Evolutionary conservation across 2,888 invertebrate species (phyloP), one percentile per base, ranked within the genome.

Genomic region (Drosophila sordidapex): DNA sequence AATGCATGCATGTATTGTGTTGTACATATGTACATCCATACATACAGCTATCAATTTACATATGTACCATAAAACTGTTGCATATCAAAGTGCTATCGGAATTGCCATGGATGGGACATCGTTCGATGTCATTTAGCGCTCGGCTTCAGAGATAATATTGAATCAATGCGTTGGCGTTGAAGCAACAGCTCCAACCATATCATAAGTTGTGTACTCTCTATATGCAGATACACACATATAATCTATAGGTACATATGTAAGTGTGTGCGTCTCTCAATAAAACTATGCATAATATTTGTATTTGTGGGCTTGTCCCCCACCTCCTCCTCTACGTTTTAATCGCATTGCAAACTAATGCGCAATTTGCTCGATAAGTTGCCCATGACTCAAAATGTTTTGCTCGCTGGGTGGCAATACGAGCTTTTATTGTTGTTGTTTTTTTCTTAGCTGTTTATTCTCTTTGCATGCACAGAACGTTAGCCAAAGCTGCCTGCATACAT

Each of bases 281-380:
- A 63, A 38, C 40, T n/a, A 60, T 68, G 60, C 73, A 63, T 63
- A 68, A 62, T 68, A 71, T 49, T 29, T 65, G 56, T 53, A 27
- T 48, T 53, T 64, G 67, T 68, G 68, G 60, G 70, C 82, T 59
- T 68, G 72, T 58, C 54, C 36, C 49, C 51, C 59, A 65, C 59
- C 72, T 8, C 6, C 13, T 53, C 56, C 67, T 66, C 7, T 27
- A n/a, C 29, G 27, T 5, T 38, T 31, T 21, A 68, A 72, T 62
- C 62, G 56, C 81, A 68, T 57, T 68, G 62, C 33, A 72, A 69
- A 58, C 60, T 70, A 79, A 74, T 86, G 83, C 82, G 86, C 83
- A 82, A 67, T 85, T 85, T 68, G 63, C 72, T 70, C 49, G 69
- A 43, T 66, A 56, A 65, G 69, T 79, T 79, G 77, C 53, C 80